Base-by-base conservation (phyloP, 2,113 vertebrate species). In the Dendrocopos noguchii region DNA sequence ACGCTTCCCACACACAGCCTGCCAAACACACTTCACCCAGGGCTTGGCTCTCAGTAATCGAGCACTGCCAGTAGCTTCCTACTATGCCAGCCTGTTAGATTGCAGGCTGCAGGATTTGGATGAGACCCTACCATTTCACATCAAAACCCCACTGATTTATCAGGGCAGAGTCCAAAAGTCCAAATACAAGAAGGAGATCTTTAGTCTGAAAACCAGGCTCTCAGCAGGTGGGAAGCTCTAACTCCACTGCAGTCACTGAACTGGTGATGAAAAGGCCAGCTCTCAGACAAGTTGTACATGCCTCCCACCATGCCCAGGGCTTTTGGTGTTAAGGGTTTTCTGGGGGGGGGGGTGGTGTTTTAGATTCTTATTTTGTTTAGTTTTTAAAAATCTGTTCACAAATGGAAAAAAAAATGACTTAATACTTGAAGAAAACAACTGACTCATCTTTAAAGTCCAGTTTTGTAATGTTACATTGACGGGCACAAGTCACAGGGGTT, bases 21-120 rank as follows among this genome's bases (percentile, higher is more conserved):
- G 80, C 81, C 72, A 91, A 85, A 57, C 44, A 55, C 53, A 6
- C 57, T 87, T 57, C 87, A 91, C 74, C 46, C 79, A 88, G 65
- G 39, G 24, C 61, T 68, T 73, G 72, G 72, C 72, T 66, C 63
- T 72, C 0, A 0, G 36, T 33, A 74, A 80, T 29, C 31, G 34
- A 57, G 44, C 39, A 55, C 91, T 89, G 75, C 72, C 90, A 93
- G 76, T 6, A 86, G 18, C 15, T 42, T 86, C 82, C 61, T 34
- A 10, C 56, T 70, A 22, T 2, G 36, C 71, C 57, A 91, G 61
- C 74, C 12, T 61, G 27, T 4, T 59, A 89, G 59, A 76, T 27
- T 56, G 16, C 19, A 82, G 81, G 33, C 24, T 52, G 21, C 4
- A 16, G 21, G 19, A 83, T 42, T 66, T 80, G 81, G 72, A 74